Evolutionary conservation across 2,888 invertebrate species (phyloP), one percentile per base, ranked within the genome.

Genomic region (Camptogramma bilineatum): DNA sequence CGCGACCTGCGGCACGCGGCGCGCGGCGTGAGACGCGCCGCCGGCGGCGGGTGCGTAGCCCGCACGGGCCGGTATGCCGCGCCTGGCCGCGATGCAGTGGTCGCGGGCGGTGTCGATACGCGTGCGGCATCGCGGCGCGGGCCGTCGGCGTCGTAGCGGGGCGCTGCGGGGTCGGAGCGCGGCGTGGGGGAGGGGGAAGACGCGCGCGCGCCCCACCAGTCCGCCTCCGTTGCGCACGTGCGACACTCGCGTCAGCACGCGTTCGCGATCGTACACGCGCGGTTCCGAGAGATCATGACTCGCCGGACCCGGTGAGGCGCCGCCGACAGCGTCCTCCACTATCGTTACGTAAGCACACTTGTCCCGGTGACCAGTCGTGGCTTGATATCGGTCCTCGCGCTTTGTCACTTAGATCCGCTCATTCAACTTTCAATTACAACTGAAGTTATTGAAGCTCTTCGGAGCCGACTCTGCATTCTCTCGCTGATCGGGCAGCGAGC

Each of bases 81-180:
- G 75, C 70, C 70, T 63, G 69, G 72, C 73, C 76, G 82, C 83
- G 88, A 82, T 89, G 90, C 90, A 88, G 90, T 83, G 87, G 66
- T 79, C 86, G 83, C 83, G 82, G 82, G 81, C 83, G 86, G 86
- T 90, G 88, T 89, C 90, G 83, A 90, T 90, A 90, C 85, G 87
- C 83, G 86, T 83, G 83, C 82, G 82, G 77, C 75, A 73, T 71
- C 54, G 52, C 59, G 64, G 50, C 58, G 58, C 54, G 63, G 46
- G 24, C 21, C 55, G 34, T 17, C 58, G 68, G 24, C 24, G 24
- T 24, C 24, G 24, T 24, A 9, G 10, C 68, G 75, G 70, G 73
- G 73, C 69, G 74, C 71, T 69, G 70, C 73, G 73, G 74, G 60
- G 73, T 63, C 71, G 69, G 70, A 75, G 72, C 66, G 72, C 69